phyloP scores from a whole-genome alignment of 2,888 invertebrate genomes.

The Anoplius nigerrimus region DNA sequence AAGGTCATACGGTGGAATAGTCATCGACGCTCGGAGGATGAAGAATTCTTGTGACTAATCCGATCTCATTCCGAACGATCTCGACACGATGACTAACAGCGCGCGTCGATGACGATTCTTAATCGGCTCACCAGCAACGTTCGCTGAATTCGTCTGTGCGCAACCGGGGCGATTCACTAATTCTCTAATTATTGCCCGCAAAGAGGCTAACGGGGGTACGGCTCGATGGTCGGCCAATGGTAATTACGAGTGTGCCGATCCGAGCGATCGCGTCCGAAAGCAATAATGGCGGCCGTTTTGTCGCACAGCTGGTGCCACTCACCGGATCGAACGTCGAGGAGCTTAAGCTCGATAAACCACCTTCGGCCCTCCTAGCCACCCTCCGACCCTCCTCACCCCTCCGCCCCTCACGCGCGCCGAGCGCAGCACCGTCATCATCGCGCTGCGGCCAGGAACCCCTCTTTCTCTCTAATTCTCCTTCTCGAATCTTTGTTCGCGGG shows the following conservation, averaged over 20 bases:
- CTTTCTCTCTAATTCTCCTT: slow-evolving; percentile 18
- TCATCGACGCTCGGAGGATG: too few relatives aligned
- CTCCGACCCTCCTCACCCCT: slow-evolving; percentile 32
- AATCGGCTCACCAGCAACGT: slow-evolving; percentile 20
- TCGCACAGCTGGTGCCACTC: slow-evolving; percentile 59
- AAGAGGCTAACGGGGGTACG: neutral
- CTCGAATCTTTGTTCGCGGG: slow-evolving; percentile 61
- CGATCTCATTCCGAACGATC: too few relatives aligned
- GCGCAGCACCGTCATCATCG: too few relatives aligned
- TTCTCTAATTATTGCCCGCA: neutral
- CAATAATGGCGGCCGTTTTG: slow-evolving; percentile 49
- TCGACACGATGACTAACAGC: neutral
- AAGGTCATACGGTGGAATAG: too few relatives aligned
- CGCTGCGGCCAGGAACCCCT: slow-evolving; percentile 37
- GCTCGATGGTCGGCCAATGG: neutral
- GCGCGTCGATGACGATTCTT: slow-evolving; percentile 17
- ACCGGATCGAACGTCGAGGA: slow-evolving; percentile 36
- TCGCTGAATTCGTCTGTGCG: too few relatives aligned
- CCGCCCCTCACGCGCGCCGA: slow-evolving; percentile 37
- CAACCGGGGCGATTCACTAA: too few relatives aligned
- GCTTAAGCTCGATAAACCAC: slow-evolving; percentile 49
- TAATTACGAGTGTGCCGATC: slow-evolving; percentile 4
- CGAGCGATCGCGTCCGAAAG: neutral
- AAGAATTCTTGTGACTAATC: too few relatives aligned
- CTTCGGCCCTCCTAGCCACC: slow-evolving; percentile 32